Percentiles rank a stretch among this genome's conserved stretches.
These are phyloP conservation scores for Gortyna flavago DNA, from an alignment of 2,888 invertebrate species.

Conservation along the genomic window DNA sequence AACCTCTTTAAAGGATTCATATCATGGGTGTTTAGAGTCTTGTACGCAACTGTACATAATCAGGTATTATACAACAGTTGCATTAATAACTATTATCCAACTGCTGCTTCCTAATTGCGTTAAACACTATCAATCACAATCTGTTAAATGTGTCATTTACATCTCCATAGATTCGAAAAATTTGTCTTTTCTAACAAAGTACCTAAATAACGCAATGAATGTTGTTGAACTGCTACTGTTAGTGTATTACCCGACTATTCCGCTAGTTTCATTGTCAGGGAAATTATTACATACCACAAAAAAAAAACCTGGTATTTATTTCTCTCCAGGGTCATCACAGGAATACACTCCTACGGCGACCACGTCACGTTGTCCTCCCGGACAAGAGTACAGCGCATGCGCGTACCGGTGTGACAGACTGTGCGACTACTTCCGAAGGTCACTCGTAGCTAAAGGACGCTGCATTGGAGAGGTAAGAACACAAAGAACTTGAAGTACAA, in stretches of 20 bases:
- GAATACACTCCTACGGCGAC: conserved; percentile 14
- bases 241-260: too few relatives aligned
- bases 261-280: background rate
- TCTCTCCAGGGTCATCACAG: background rate
- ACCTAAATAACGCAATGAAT: too few relatives aligned
- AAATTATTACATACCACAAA: background rate
- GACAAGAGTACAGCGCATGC: conserved; percentile 91
- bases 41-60: too few relatives aligned
- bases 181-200: too few relatives aligned
- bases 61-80: too few relatives aligned
- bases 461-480: conserved; percentile 82
- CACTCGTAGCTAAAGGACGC: conserved; percentile 78
- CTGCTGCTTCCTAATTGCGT: background rate
- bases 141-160: too few relatives aligned
- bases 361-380: conserved; percentile 78
- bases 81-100: too few relatives aligned
- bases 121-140: too few relatives aligned
- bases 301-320: background rate
- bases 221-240: too few relatives aligned
- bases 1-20: too few relatives aligned
- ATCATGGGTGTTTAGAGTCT: too few relatives aligned
- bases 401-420: conserved; percentile 93
- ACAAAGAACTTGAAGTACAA: background rate
- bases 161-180: too few relatives aligned
- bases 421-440: conserved; percentile 91